phyloP scores from a whole-genome alignment of 2,113 vertebrate genomes.

The Equus przewalskii region DNA sequence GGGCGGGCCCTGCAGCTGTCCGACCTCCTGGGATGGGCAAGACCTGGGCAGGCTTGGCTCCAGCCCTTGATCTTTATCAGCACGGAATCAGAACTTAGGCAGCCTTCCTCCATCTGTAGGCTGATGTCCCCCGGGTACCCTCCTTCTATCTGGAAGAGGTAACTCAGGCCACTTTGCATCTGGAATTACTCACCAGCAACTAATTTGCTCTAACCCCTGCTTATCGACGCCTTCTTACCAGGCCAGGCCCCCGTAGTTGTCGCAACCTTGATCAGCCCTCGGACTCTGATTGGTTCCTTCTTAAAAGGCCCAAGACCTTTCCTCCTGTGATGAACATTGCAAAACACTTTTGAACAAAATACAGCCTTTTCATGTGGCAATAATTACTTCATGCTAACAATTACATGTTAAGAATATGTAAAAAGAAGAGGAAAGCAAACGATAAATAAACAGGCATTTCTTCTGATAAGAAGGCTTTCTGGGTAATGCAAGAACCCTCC shows the following conservation, averaged over 20 bases:
- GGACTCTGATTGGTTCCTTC: not conserved
- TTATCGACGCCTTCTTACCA: not conserved
- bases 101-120: not conserved
- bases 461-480: not conserved
- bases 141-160: not conserved
- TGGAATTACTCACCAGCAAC: not conserved
- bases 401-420: not conserved
- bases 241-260: not conserved
- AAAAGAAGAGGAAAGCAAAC: not conserved
- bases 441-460: not conserved
- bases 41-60: not conserved
- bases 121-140: not conserved
- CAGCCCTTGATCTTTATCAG: not conserved
- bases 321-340: not conserved
- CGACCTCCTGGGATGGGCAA: not conserved
- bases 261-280: not conserved
- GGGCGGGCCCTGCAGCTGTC: not conserved
- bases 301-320: not conserved
- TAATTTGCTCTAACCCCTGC: not conserved
- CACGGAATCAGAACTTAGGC: not conserved
- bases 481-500: not conserved
- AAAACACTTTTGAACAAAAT: conserved; percentile 26
- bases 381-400: not conserved
- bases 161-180: not conserved
- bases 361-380: not conserved